Percentiles rank a stretch among this genome's conserved stretches.
phyloP scores from a whole-genome alignment of 2,888 invertebrate species.

The Scrobipalpa costella region DNA sequence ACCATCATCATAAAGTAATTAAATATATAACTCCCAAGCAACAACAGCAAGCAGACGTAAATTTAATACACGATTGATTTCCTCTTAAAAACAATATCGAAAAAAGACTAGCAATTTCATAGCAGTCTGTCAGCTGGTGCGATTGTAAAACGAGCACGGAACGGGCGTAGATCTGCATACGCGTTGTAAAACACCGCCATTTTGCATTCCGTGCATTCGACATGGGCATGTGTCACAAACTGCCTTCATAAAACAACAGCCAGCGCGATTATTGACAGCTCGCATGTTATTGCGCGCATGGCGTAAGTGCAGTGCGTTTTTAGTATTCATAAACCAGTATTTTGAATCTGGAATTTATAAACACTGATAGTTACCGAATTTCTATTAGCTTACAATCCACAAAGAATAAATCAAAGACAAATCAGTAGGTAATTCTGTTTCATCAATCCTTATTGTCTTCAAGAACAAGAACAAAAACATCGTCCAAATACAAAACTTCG shows the following conservation, averaged over 20 bases:
- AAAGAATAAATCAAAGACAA: neutral
- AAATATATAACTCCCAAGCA: no score
- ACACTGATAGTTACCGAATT: no score
- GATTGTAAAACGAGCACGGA: neutral
- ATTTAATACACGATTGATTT: no score
- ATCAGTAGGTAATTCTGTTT: neutral
- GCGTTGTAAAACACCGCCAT: neutral
- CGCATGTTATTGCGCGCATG: no score
- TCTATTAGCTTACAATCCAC: neutral
- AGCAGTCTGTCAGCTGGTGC: conserved; percentile 5
- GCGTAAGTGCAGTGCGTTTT: no score
- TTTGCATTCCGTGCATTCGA: conserved; percentile 3
- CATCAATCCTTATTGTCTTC: neutral
- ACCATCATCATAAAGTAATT: no score
- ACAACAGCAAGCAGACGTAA: no score
- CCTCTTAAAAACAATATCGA: conserved; percentile 10
- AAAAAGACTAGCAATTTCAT: neutral
- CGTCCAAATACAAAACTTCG: neutral
- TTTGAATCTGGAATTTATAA: no score
- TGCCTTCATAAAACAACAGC: conserved; percentile 5
- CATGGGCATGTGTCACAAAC: conserved; percentile 11
- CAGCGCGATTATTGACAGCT: neutral
- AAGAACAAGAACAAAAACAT: neutral
- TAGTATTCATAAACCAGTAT: no score
- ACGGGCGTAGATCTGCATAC: neutral